Evolutionary conservation across 2,113 vertebrate genomes (phyloP).

Genomic region (Chamaetylas fuelleborni): DNA sequence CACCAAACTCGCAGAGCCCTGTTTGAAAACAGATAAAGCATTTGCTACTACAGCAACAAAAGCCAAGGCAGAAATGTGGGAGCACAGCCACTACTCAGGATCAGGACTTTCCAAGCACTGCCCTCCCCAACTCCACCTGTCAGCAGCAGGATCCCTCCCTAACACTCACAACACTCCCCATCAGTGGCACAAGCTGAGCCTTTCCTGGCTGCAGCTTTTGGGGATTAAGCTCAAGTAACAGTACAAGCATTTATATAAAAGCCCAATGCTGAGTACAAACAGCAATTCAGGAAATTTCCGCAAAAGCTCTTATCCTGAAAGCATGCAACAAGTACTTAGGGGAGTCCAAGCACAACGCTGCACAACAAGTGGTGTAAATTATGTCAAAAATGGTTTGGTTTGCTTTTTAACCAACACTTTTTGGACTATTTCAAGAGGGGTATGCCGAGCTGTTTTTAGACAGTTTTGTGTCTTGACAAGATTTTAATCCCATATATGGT

Average conservation of each 20-base stretch:
- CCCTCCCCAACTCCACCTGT: background rate
- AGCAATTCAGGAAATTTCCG: background rate
- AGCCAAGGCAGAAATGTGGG: background rate
- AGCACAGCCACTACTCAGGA: background rate
- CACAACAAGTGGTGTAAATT: rapidly evolving
- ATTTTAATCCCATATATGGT: background rate
- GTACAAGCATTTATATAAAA: background rate
- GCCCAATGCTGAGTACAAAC: background rate
- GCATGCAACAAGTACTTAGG: background rate
- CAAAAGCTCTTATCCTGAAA: background rate
- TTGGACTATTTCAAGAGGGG: background rate
- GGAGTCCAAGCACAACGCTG: rapidly evolving
- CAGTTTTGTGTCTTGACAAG: background rate
- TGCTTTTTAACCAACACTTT: background rate
- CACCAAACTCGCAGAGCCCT: background rate
- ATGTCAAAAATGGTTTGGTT: background rate
- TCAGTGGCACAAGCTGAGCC: background rate
- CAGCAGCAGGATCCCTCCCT: background rate
- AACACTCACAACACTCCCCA: background rate
- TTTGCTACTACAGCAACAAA: background rate
- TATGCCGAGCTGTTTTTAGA: background rate
- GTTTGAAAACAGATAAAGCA: background rate
- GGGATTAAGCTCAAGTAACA: background rate
- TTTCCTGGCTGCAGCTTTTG: background rate
- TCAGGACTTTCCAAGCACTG: background rate